phyloP scores from a whole-genome alignment of 2,797 vertebrate genomes.

The Mycteria americana region DNA sequence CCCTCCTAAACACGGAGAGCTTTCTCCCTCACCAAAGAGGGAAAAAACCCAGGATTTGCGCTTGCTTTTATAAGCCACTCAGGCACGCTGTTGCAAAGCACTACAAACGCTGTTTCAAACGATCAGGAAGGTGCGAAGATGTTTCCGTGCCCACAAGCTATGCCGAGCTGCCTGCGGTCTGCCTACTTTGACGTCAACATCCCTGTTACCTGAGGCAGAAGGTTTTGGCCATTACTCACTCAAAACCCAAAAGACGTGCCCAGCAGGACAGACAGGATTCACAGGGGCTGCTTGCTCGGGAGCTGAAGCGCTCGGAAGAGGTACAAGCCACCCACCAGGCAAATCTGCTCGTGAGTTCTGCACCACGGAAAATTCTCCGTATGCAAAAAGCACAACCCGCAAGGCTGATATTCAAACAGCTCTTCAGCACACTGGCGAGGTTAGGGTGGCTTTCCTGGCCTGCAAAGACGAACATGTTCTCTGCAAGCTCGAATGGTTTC shows the following conservation, averaged over 20 bases:
- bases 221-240: background rate
- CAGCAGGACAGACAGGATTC: background rate
- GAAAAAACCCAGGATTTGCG: background rate
- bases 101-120: too few species aligned
- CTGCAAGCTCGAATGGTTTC: conserved; percentile 12
- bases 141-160: background rate
- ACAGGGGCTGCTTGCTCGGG: background rate
- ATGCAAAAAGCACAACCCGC: background rate
- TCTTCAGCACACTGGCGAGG: background rate
- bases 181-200: background rate
- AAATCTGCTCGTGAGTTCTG: background rate
- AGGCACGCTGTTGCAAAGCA: background rate
- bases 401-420: background rate
- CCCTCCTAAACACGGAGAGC: background rate
- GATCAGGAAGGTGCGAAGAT: background rate
- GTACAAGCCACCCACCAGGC: background rate
- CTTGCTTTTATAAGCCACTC: background rate
- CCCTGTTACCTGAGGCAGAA: background rate
- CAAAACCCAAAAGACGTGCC: background rate
- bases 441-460: conserved; percentile 9
- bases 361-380: background rate
- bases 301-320: background rate
- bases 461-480: background rate
- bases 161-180: fast-evolving
- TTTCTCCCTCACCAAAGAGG: background rate